These are phyloP conservation scores for Poeciliopsis presidionis DNA, from an alignment of 2,797 vertebrate genomes.

Conservation along the genomic window DNA sequence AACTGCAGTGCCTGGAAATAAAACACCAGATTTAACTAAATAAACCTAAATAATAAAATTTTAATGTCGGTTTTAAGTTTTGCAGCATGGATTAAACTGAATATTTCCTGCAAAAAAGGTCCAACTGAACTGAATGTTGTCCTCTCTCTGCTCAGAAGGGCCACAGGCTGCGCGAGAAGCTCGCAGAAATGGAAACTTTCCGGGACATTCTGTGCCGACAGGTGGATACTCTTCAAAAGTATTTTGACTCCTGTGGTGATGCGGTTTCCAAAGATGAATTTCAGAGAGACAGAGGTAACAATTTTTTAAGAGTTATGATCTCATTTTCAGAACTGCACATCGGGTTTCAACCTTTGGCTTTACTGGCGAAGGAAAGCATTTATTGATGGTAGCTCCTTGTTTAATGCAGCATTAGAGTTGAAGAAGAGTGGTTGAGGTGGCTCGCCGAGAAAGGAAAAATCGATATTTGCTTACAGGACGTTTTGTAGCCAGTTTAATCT, in stretches of 20 bases:
- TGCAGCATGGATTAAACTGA: background rate
- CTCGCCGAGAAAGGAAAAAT: constrained; percentile 33
- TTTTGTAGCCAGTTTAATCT: constrained; percentile 37
- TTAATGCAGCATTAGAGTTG: constrained; percentile 8
- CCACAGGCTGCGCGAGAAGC: constrained; percentile 93
- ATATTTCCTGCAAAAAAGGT: background rate
- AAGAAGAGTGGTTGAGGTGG: constrained; percentile 10
- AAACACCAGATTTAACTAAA: background rate
- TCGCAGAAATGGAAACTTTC: constrained; percentile 99
- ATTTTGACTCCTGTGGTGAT: constrained; percentile 93
- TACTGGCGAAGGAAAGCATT: constrained; percentile 12
- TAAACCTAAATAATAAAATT: background rate
- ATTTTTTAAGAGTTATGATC: background rate
- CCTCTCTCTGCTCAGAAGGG: constrained; percentile 85
- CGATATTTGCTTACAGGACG: constrained; percentile 35
- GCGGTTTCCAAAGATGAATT: constrained; percentile 93
- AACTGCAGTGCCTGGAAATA: background rate
- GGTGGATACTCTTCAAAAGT: constrained; percentile 96
- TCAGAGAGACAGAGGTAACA: constrained; percentile 91
- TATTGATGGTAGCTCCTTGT: background rate
- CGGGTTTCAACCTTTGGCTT: constrained; percentile 2
- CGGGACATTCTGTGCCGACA: constrained; percentile 97
- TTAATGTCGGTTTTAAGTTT: background rate
- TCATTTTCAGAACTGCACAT: background rate
- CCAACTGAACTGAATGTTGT: background rate